These are phyloP conservation scores for Zosterops pallidus DNA, from an alignment of 2,113 vertebrate genomes.

Conservation along the genomic window DNA sequence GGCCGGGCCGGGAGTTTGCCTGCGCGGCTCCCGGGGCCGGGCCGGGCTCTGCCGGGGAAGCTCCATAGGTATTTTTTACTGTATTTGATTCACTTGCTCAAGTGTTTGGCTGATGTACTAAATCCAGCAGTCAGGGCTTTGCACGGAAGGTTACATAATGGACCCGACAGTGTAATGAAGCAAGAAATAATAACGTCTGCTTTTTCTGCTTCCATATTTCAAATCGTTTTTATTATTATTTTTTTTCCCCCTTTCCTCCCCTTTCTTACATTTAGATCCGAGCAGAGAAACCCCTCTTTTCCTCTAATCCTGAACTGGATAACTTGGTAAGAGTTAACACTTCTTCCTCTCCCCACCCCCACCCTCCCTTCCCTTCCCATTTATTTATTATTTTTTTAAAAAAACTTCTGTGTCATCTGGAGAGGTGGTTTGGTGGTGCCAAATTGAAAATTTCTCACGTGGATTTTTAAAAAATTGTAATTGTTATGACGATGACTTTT, in stretches of 20 bases:
- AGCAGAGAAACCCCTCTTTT: constrained; percentile 99
- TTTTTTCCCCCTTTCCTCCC: not conserved
- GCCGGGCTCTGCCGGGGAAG: not conserved
- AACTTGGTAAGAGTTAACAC: constrained; percentile 91
- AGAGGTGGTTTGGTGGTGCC: not conserved
- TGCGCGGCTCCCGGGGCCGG: not conserved
- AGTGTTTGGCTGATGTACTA: constrained; percentile 51
- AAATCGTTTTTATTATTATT: constrained; percentile 55
- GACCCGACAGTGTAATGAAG: constrained; percentile 60
- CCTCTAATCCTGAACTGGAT: constrained; percentile 99
- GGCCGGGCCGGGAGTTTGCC: not conserved
- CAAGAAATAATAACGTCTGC: constrained; percentile 58
- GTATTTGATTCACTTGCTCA: constrained; percentile 49
- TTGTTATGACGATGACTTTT: not conserved
- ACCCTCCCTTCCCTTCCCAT: not conserved
- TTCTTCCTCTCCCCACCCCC: constrained; percentile 48
- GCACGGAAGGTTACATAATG: constrained; percentile 58
- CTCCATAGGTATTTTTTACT: constrained; percentile 33
- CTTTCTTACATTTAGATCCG: constrained; percentile 87
- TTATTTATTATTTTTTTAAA: not conserved
- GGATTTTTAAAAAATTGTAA: not conserved
- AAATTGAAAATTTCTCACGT: not conserved
- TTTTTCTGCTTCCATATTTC: constrained; percentile 61
- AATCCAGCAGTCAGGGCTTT: constrained; percentile 40
- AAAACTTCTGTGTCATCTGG: not conserved